Evolutionary conservation across 2,888 invertebrate species (phyloP), one percentile per base, ranked within the genome.

Genomic region (Strigamia crassipes): DNA sequence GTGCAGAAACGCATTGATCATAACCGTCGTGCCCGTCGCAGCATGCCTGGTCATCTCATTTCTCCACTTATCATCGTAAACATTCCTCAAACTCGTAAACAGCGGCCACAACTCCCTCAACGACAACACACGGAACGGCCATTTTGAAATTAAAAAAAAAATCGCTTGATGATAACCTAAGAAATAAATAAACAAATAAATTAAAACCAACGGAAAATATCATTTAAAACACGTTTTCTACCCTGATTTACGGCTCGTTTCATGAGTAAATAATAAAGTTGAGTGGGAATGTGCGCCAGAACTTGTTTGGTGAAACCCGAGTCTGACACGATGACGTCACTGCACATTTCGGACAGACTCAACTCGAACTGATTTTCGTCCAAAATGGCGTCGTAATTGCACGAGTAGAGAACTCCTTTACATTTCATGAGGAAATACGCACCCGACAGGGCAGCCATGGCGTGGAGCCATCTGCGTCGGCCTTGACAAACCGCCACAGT

Each of bases 391-490:
- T 79, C 79, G 38, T 79, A 41, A 21, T 79, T n/a, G 9, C 31
- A 38, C n/a, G 79, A n/a, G 13, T 79, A 41, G 5, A 79, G 42
- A 23, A 42, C 79, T 41, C 79, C 79, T 21, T 79, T 79, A 8
- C 79, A 79, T 79, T 79, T 79, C 1, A 79, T 18, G 5, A 79
- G 41, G 21, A 79, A 79, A 23, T 38, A 41, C 18, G 79, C n/a
- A 10, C 38, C 41, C 13, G 79, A 79, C 13, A 79, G 41, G n/a
- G 79, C 79, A 13, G 79, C 41, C 79, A 79, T 79, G 46, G 79
- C 79, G 6, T 41, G 79, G 8, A 79, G 38, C 79, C 79, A 79
- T 18, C 42, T n/a, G 23, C 79, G 79, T 18, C 79, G 8, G 1
- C 41, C 42, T 13, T 79, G 79, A 2, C 42, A 79, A 8, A 6